Evolutionary conservation across 2,113 vertebrate species (phyloP).

Genomic region (Cisticola juncidis): DNA sequence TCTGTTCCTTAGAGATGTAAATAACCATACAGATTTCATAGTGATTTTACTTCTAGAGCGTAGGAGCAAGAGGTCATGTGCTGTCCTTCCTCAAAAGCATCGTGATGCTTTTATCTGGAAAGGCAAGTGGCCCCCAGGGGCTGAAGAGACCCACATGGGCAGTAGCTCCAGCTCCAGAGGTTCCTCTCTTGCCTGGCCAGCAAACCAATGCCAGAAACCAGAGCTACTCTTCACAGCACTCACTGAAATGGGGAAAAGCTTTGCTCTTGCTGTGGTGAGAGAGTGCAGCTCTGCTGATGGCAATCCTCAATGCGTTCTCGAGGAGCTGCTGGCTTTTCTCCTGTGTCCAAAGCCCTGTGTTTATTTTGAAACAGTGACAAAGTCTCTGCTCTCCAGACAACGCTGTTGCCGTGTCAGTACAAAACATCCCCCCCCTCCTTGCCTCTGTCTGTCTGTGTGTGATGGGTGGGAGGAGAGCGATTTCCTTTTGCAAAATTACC

Average conservation of each 20-base stretch:
- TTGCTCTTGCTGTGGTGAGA: background rate
- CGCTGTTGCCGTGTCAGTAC: fast-evolving
- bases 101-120: background rate
- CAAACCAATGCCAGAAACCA: background rate
- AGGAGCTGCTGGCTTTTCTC: background rate
- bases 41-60: background rate
- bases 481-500: background rate
- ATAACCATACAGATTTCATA: background rate
- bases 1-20: background rate
- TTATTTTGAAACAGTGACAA: slow-evolving; percentile 27
- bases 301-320: fast-evolving
- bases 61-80: fast-evolving
- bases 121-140: background rate
- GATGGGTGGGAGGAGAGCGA: background rate
- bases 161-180: background rate
- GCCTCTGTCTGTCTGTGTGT: background rate
- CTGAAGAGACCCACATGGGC: background rate
- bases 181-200: background rate
- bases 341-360: background rate
- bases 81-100: background rate
- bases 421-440: background rate
- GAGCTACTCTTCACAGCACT: background rate
- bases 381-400: background rate
- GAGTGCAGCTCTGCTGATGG: fast-evolving
- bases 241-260: background rate